Conservation (phyloP, 2,113 vertebrate genomes). For the Lampris incognitus region DNA sequence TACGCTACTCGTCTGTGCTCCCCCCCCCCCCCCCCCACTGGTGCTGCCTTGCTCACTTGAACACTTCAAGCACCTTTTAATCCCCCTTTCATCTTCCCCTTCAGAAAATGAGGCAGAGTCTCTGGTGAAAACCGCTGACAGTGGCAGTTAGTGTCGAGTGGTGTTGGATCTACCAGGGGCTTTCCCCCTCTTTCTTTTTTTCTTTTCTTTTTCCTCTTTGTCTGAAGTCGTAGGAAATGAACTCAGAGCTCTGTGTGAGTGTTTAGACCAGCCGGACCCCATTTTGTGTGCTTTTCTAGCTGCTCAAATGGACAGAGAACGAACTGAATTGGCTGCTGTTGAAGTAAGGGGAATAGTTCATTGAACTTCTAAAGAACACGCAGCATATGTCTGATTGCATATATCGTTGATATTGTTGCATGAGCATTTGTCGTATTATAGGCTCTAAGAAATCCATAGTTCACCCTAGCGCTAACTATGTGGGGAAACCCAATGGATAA, state of each 20-base stretch:
- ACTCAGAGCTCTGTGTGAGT: slow-evolving; percentile 38
- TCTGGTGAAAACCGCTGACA: slow-evolving; percentile 75
- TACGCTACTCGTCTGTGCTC: slow-evolving; percentile 41
- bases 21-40: slow-evolving; percentile 51
- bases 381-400: not conserved
- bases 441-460: no score
- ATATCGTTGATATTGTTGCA: not conserved
- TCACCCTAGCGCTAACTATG: no score
- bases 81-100: slow-evolving; percentile 76
- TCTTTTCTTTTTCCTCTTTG: slow-evolving; percentile 49
- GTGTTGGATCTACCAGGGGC: slow-evolving; percentile 52
- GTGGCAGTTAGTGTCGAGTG: slow-evolving; percentile 65
- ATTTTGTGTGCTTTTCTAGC: slow-evolving; percentile 5
- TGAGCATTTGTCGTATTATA: not conserved
- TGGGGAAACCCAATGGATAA: no score
- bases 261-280: slow-evolving; percentile 32
- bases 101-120: slow-evolving; percentile 71
- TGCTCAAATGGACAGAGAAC: slow-evolving; percentile 33
- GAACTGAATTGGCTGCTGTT: slow-evolving; percentile 47
- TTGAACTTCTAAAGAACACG: slow-evolving; percentile 53
- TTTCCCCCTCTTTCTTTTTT: slow-evolving; percentile 32
- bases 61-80: slow-evolving; percentile 74
- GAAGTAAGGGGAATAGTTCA: slow-evolving; percentile 10
- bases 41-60: slow-evolving; percentile 56
- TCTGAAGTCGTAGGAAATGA: slow-evolving; percentile 53